Evolutionary conservation across 2,113 vertebrate genomes (phyloP), one percentile per base, ranked within the genome.

Genomic region (Hydrolagus affinis): DNA sequence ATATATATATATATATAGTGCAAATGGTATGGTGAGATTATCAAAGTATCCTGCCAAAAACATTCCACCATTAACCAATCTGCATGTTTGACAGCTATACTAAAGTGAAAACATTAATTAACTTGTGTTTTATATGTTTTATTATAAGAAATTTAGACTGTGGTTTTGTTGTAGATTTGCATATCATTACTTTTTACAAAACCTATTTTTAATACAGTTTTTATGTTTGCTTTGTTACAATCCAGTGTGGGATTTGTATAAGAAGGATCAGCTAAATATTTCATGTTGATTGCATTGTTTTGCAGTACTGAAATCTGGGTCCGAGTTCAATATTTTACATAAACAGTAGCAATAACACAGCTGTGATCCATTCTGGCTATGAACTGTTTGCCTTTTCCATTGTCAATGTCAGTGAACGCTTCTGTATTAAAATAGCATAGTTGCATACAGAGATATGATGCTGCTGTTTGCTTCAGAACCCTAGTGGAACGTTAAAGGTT

Each of bases 361-460:
- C 17, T 75, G 73, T 57, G 73, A 75, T 56, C 73, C 73, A 75
- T 75, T 75, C 73, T 57, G 9, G 19, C 73, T 56, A 75, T 75
- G n/a, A 57, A 11, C 30, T 56, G 1, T 74, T 56, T 1, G 17
- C 73, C 19, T 4, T 75, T 75, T 57, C 11, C 19, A 21, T 75
- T 75, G 73, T 17, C 73, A 60, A 60, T 78, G 56, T 60, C 75
- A 60, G 19, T 78, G n/a, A 77, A 78, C 75, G 60, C 7, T 78
- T 17, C 21, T 60, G 9, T 60, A n/a, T 23, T 59, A 60, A 25
- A 25, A 25, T 60, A 60, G 75, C 21, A 8, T 11, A 44, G 32
- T 75, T 75, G 25, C 73, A 56, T 75, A 57, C 56, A 44, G 32
- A 56, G 72, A 17, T 74, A 28, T 44, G 32, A 4, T 57, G 32